Evolutionary conservation across 2,888 invertebrate species (phyloP), one percentile per base, ranked within the genome.

Genomic region (Lomographa bimaculata): DNA sequence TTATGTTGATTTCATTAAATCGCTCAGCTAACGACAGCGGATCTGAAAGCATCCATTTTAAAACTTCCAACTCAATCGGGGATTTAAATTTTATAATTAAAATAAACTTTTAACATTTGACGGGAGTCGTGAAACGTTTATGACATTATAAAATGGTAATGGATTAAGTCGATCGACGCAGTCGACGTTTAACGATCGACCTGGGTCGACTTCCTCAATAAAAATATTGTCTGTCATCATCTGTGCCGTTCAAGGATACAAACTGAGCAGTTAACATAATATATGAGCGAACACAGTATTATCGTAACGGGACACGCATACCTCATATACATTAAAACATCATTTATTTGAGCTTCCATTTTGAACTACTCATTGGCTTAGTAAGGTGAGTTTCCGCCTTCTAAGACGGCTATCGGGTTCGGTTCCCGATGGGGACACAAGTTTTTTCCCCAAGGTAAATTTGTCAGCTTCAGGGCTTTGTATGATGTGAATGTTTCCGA

Each of bases 141-240:
- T 76, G 82, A 79, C 71, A 70, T 57, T 77, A 85, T 86, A 83
- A 85, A 86, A 84, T 76, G 57, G 76, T 85, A 86, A 86, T 83
- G 84, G 79, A 81, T 84, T 75, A 80, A 79, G 70, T 79, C 75
- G 79, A 83, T 84, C 74, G 78, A 70, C 71, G 63, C 71, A 72
- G 73, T 68, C 71, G 67, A 53, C 68, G 63, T 76, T 80, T 84
- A 81, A 85, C 78, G 82, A 80, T 64, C 78, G 70, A 60, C 73
- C 75, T 63, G 78, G 64, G 74, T 68, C 66, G 67, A 79, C 84
- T 85, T 86, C 86, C 87, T 83, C 85, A 80, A 85, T 87, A 86
- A 86, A 86, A 80, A 79, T 70, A 82, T 80, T 70, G 70, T 64
- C 69, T 73, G 69, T 69, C 69, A 64, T 66, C 60, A 57, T 52